Percentiles rank a stretch among this genome's conserved stretches.
Conservation (phyloP, 1,140 invertebrate genomes). For the Brachionus manjavacas region DNA sequence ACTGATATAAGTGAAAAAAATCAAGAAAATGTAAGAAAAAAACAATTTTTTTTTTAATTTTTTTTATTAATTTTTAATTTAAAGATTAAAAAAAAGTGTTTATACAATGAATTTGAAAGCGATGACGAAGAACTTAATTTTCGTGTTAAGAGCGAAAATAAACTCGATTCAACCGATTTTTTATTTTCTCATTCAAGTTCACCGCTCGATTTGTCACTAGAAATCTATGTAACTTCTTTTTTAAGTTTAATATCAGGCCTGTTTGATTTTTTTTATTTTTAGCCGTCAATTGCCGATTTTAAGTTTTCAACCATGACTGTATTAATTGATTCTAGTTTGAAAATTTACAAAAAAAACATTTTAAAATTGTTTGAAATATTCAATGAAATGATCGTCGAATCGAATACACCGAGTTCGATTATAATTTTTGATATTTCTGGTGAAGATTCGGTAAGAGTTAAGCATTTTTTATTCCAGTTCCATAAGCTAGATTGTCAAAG, state of each 20-base stretch:
- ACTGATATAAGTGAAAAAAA: not conserved
- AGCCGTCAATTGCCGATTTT: not conserved
- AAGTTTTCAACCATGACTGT: not conserved
- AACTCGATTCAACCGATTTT: not conserved
- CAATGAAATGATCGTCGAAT: not conserved
- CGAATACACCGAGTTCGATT: not conserved
- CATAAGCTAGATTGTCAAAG: slow-evolving; percentile 12
- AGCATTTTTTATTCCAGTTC: not conserved
- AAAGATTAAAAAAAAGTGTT: not conserved
- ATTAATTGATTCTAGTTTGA: not conserved
- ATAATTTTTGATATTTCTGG: not conserved
- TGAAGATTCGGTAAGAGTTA: not conserved
- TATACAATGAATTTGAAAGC: not conserved
- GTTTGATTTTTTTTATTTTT: not conserved
- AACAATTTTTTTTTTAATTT: not conserved
- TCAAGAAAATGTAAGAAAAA: not conserved
- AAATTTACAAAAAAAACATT: not conserved
- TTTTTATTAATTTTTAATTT: not conserved
- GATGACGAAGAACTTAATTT: slow-evolving; percentile 24
- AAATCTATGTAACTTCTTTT: not conserved
- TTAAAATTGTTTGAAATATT: slow-evolving; percentile 13
- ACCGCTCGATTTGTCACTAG: slow-evolving; percentile 5
- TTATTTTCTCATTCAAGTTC: not conserved
- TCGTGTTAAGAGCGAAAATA: not conserved
- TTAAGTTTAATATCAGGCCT: not conserved